Evolutionary conservation across 1,140 invertebrate genomes (phyloP), one percentile per base, ranked within the genome.

Genomic region (Drosophila murphyi): DNA sequence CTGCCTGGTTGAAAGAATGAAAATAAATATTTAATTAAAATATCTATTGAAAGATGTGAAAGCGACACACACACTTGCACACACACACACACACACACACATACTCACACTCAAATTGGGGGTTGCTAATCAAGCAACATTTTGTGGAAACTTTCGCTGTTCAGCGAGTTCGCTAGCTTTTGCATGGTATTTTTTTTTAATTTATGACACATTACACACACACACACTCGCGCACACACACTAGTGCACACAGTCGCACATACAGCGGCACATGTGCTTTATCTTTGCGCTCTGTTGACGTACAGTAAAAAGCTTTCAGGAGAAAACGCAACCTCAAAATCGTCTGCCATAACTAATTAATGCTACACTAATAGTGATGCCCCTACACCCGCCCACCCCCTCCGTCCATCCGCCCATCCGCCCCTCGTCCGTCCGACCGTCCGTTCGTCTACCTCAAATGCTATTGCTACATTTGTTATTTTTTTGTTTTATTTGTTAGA

Each of bases 331-430:
- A 91, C 90, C 90, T 87, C 90, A 92, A 88, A 91, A 92, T 91
- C 90, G 90, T 92, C 90, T 92, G 90, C 90, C 90, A 92, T 92
- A 92, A 92, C 90, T 92, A 92, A 92, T 91, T 91, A 91, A 92
- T 92, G 90, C 87, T 78, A 78, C 74, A 90, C 81, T 86, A 88
- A 89, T 87, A 86, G 82, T 87, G 82, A 65, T 50, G 59, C 70
- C 59, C 61, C 70, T 74, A 31, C 39, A 41, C 32, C 3, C 35
- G 2, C 29, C 39, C 62, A 29, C 12, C 12, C 32, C n/a, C 5
- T 39, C 54, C 67, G 51, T 35, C 41, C 60, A 43, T 29, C 50
- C 67, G 51, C 39, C 41, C 60, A 43, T 29, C 50, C 41, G 20
- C 45, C 20, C 29, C 37, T 54, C 31, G 43, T 32, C 34, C 20